A percentile compares a stretch with the other conserved stretches of the same genome.
phyloP scores from a whole-genome alignment of 1,140 invertebrate species.

The Cephus cinctus region DNA sequence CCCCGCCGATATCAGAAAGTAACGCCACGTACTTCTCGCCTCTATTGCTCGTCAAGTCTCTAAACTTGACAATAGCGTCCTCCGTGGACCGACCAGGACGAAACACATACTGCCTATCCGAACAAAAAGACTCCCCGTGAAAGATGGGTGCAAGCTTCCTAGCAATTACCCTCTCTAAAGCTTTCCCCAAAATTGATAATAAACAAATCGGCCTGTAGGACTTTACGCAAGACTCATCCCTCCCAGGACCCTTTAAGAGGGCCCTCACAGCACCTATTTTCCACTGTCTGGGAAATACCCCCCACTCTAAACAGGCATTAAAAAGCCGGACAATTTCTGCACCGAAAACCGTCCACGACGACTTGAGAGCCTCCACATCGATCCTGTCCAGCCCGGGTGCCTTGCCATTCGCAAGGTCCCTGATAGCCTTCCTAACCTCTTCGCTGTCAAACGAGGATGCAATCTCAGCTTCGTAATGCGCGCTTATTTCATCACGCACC shows the following conservation, averaged over 20 bases:
- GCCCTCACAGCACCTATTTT: constrained; percentile 17
- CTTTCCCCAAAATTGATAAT: constrained; percentile 26
- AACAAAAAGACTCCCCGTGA: not conserved
- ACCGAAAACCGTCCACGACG: not conserved
- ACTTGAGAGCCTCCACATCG: constrained; percentile 8
- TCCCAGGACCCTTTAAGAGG: constrained; percentile 24
- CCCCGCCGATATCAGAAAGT: constrained; percentile 33
- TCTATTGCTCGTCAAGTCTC: not conserved
- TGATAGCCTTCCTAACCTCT: not conserved
- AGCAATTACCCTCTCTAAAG: constrained; percentile 25
- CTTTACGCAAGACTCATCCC: constrained; percentile 9
- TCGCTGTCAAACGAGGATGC: not conserved
- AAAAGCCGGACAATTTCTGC: constrained; percentile 6
- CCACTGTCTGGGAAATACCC: constrained; percentile 20
- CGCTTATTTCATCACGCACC: constrained; percentile 2
- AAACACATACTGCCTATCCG: constrained; percentile 10
- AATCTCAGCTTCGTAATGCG: not conserved
- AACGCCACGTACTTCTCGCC: constrained; percentile 10
- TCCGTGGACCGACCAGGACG: not conserved
- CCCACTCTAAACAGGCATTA: constrained; percentile 12
- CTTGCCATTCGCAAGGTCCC: constrained; percentile 5
- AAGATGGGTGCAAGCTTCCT: not conserved
- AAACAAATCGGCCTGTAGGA: constrained; percentile 32
- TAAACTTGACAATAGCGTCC: constrained; percentile 10
- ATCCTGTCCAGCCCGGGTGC: constrained; percentile 17